phyloP scores from a whole-genome alignment of 37 sponge, comb jelly and placozoan genomes.

The Chondrosia reniformis region DNA sequence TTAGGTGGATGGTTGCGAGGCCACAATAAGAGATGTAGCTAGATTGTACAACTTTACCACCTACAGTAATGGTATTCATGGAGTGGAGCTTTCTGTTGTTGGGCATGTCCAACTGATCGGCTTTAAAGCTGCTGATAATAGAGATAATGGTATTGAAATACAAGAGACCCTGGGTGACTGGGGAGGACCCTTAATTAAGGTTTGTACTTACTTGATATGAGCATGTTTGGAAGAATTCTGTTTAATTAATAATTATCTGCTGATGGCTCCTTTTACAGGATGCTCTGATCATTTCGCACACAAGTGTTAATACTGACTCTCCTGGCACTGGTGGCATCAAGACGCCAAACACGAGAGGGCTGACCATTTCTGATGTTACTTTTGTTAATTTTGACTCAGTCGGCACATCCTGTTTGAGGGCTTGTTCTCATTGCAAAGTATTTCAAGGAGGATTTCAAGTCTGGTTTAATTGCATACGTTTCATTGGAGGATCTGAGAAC shows the following conservation, averaged over 20 bases:
- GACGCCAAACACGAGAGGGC: conserved; percentile 55
- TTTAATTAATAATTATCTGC: neutral
- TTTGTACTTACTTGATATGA: neutral
- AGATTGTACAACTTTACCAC: conserved; percentile 63
- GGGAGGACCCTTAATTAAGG: conserved; percentile 66
- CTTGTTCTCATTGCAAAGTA: conserved; percentile 84
- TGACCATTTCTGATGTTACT: conserved; percentile 82
- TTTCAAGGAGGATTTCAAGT: conserved; percentile 86
- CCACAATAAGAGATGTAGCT: conserved; percentile 26
- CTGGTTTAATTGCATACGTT: conserved; percentile 60
- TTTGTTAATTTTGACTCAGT: conserved; percentile 75
- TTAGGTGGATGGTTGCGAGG: conserved; percentile 60
- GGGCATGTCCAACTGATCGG: conserved; percentile 66
- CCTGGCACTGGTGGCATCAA: conserved; percentile 75
- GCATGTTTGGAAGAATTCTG: neutral
- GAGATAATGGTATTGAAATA: conserved; percentile 82
- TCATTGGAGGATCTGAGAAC: conserved; percentile 42
- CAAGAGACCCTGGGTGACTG: conserved; percentile 70
- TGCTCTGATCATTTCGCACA: conserved; percentile 67
- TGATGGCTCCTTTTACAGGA: conserved; percentile 8
- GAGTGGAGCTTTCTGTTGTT: conserved; percentile 79
- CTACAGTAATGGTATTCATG: conserved; percentile 87
- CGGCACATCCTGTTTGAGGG: conserved; percentile 50
- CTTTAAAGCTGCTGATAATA: conserved; percentile 82
- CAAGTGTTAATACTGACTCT: conserved; percentile 38